Evolutionary conservation across 1,140 invertebrate genomes (phyloP).

Genomic region (Hirudo medicinalis): DNA sequence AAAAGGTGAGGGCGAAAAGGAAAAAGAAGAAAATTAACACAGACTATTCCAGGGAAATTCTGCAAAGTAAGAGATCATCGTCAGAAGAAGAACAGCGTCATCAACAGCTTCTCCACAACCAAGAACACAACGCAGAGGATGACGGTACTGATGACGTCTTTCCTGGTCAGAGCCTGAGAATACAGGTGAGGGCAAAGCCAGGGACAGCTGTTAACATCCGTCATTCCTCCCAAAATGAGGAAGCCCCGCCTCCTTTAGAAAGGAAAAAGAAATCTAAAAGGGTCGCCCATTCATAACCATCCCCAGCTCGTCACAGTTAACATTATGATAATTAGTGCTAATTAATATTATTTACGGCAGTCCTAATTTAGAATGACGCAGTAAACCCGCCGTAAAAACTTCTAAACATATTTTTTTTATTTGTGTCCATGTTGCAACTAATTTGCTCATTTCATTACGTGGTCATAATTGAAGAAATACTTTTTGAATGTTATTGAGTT

Average conservation of each 20-base stretch:
- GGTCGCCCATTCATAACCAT: too few species aligned
- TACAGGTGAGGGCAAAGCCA: background rate
- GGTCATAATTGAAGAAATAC: too few species aligned
- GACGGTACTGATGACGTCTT: background rate
- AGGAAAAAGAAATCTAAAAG: too few species aligned
- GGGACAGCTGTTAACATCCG: background rate
- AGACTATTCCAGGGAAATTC: background rate
- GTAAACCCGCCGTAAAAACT: background rate
- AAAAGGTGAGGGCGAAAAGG: too few species aligned
- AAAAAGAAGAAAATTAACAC: conserved; percentile 13
- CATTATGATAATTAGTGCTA: background rate
- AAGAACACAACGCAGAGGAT: background rate
- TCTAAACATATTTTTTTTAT: background rate
- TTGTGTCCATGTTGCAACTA: too few species aligned
- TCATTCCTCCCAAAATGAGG: background rate
- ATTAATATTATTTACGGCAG: background rate
- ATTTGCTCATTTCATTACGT: too few species aligned
- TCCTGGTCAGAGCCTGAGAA: background rate
- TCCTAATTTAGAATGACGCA: background rate
- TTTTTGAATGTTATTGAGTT: too few species aligned
- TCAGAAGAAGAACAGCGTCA: background rate
- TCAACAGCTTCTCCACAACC: background rate
- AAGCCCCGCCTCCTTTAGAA: background rate
- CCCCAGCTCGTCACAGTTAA: too few species aligned
- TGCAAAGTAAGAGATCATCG: background rate